Conservation (phyloP, 2,888 invertebrate genomes). For the Scaptomyza cyrtandrae region DNA sequence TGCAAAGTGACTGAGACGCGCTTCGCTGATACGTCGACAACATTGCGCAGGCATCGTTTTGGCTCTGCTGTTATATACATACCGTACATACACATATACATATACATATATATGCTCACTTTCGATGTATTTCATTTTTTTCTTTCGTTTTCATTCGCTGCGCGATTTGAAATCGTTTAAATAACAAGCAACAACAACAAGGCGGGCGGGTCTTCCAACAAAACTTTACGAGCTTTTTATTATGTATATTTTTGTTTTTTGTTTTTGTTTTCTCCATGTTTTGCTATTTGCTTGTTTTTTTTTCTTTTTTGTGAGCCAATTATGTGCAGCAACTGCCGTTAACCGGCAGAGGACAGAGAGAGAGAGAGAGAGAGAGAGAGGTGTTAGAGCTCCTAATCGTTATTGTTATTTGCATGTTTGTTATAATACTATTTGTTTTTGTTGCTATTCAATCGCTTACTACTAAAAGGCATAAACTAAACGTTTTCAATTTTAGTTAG, state of each 20-base stretch:
- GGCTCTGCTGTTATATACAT: constrained; percentile 33
- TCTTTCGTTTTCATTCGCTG: constrained; percentile 81
- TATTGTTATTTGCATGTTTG: constrained; percentile 42
- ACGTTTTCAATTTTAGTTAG: constrained; percentile 41
- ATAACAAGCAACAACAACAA: constrained; percentile 58
- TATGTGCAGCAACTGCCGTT: constrained; percentile 77
- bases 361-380: constrained; percentile 14
- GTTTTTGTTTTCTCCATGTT: constrained; percentile 39
- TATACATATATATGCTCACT: constrained; percentile 67
- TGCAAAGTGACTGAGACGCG: constrained; percentile 58
- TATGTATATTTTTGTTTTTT: constrained; percentile 39
- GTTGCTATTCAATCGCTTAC: constrained; percentile 32
- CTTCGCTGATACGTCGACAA: constrained; percentile 75
- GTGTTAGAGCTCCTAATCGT: constrained; percentile 46
- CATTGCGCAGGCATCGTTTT: constrained; percentile 47
- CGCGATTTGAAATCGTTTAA: constrained; percentile 79
- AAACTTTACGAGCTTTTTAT: constrained; percentile 65
- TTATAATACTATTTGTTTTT: constrained; percentile 20
- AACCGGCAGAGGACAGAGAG: constrained; percentile 13
- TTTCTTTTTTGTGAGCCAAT: constrained; percentile 59
- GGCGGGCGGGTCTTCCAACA: constrained; percentile 75
- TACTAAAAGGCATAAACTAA: constrained; percentile 63
- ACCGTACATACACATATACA: neutral
- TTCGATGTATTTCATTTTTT: constrained; percentile 80
- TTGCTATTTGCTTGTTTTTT: constrained; percentile 36